Conservation (phyloP, 2,888 invertebrate species). For the Platycnemis pennipes region DNA sequence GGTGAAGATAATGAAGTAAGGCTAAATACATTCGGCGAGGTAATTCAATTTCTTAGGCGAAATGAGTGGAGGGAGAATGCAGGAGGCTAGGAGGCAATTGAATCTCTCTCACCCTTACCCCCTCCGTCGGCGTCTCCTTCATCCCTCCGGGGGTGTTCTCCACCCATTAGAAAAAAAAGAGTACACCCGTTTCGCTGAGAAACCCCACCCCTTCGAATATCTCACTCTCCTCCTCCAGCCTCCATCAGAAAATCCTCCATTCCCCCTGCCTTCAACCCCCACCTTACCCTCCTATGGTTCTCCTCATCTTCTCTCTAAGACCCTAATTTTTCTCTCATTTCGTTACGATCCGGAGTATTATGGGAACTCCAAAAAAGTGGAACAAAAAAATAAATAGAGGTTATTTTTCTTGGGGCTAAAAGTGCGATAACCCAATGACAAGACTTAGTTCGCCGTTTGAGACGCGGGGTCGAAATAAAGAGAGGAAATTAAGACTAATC, state of each 20-base stretch:
- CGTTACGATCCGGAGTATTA: background rate
- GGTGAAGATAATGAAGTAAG: conserved; percentile 37
- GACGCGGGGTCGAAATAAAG: background rate
- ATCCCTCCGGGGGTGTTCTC: background rate
- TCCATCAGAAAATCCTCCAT: background rate
- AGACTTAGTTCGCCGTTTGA: background rate
- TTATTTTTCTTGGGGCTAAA: background rate
- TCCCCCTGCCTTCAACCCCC: background rate
- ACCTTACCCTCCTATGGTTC: background rate
- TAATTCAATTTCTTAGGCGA: conserved; percentile 43
- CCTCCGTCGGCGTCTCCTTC: background rate
- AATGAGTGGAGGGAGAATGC: conserved; percentile 32
- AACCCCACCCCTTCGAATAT: too few relatives aligned
- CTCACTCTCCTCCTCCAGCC: background rate
- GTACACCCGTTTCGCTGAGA: background rate
- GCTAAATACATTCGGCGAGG: conserved; percentile 14
- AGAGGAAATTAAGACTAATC: background rate
- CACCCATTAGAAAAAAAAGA: background rate
- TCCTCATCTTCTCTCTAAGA: background rate
- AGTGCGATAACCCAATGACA: background rate
- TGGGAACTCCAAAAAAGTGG: background rate
- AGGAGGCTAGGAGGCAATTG: conserved; percentile 13
- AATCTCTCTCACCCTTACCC: background rate
- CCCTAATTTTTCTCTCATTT: conserved; percentile 40
- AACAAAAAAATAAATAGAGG: background rate